Conservation (phyloP, 2,113 vertebrate genomes). For the Gracilinanus agilis region DNA sequence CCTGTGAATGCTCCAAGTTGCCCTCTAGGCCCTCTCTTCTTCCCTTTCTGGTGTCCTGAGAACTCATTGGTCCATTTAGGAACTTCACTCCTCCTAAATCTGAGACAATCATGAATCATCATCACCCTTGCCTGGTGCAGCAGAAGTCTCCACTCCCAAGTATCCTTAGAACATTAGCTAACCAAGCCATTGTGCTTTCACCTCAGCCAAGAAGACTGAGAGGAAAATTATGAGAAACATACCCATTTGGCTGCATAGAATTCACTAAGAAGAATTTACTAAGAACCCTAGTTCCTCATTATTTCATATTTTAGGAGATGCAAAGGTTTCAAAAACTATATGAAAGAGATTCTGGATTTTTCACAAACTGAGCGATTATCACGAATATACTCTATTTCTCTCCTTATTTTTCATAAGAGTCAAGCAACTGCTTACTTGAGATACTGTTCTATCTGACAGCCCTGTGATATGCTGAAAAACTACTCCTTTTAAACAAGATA, state of each 20-base stretch:
- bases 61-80: not conserved
- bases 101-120: not conserved
- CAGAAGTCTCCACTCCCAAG: not conserved
- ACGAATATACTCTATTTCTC: not conserved
- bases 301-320: not conserved
- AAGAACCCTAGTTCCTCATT: not conserved
- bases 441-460: not conserved
- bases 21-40: not conserved
- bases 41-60: not conserved
- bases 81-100: not conserved
- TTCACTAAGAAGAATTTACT: not conserved
- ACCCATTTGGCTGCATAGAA: not conserved
- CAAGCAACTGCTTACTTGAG: constrained; percentile 51
- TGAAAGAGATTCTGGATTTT: constrained; percentile 3
- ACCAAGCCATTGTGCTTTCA: not conserved
- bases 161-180: not conserved
- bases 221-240: not conserved
- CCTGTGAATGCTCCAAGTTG: not conserved
- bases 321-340: not conserved
- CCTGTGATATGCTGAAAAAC: not conserved
- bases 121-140: not conserved
- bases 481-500: constrained; percentile 12
- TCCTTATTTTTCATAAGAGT: not conserved
- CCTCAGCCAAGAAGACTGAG: not conserved
- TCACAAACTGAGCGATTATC: not conserved